Percentiles rank a stretch among this genome's conserved stretches.
Conservation (phyloP, 2,888 invertebrate genomes). For the Apotomis capreana region DNA sequence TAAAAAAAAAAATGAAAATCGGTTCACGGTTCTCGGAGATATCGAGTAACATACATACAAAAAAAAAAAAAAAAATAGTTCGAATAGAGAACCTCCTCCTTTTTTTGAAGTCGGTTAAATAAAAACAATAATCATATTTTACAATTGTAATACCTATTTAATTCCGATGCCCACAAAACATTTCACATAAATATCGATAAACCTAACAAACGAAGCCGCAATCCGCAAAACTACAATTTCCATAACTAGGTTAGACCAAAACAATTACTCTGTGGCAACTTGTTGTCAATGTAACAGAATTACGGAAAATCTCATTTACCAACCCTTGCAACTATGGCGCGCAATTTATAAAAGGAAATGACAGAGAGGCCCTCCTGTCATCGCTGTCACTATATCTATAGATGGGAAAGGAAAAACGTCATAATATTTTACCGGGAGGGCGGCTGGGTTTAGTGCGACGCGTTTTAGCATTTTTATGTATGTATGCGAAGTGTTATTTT, state of each 20-base stretch:
- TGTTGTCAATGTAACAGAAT: constrained; percentile 74
- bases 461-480: constrained; percentile 38
- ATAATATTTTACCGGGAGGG: constrained; percentile 69
- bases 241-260: constrained; percentile 56
- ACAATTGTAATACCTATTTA: background rate
- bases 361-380: constrained; percentile 77
- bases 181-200: constrained; percentile 15
- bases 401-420: constrained; percentile 71
- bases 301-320: constrained; percentile 76
- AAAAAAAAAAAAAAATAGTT: no score
- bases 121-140: no score
- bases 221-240: constrained; percentile 42
- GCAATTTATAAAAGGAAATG: constrained; percentile 78
- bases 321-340: constrained; percentile 73
- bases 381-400: constrained; percentile 76
- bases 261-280: constrained; percentile 65
- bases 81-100: no score
- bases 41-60: no score
- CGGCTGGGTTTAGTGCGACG: constrained; percentile 39
- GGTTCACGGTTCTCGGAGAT: no score
- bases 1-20: no score
- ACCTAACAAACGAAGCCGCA: constrained; percentile 13
- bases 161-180: background rate
- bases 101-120: no score
- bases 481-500: constrained; percentile 27